Evolutionary conservation across 2,888 invertebrate genomes (phyloP).

Genomic region (Drosophila cognata): DNA sequence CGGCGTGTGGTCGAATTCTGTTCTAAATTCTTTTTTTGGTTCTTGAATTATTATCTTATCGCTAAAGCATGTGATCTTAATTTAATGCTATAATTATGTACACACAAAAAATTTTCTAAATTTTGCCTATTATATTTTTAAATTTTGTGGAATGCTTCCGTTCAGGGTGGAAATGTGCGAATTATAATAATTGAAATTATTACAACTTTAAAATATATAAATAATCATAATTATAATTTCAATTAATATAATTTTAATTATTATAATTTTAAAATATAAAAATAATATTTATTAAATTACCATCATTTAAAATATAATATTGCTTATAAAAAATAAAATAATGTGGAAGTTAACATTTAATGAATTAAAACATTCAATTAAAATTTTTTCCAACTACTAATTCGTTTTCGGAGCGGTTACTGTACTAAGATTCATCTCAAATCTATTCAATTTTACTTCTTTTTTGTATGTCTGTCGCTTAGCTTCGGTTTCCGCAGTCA

Average conservation of each 20-base stretch:
- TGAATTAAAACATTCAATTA: too few relatives aligned
- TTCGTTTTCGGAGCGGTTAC: background rate
- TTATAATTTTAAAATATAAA: background rate
- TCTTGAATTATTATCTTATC: slow-evolving; percentile 26
- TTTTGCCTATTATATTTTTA: background rate
- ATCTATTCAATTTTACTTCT: background rate
- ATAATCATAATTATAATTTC: background rate
- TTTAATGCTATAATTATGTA: background rate
- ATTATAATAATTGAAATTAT: background rate
- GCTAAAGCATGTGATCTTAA: slow-evolving; percentile 11
- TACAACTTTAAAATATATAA: background rate
- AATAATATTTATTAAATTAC: background rate
- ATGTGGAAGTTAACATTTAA: background rate
- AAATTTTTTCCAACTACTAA: background rate
- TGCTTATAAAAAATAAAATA: background rate
- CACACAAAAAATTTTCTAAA: background rate
- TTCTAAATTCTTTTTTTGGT: background rate
- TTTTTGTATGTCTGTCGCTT: background rate
- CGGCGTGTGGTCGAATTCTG: background rate
- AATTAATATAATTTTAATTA: background rate
- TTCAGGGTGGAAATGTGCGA: background rate
- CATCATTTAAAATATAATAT: background rate
- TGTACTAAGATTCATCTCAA: background rate
- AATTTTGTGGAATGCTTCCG: background rate
- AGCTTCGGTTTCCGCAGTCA: background rate